Evolutionary conservation across 2,888 invertebrate species (phyloP).

Genomic region (Drosophila multiciliata): DNA sequence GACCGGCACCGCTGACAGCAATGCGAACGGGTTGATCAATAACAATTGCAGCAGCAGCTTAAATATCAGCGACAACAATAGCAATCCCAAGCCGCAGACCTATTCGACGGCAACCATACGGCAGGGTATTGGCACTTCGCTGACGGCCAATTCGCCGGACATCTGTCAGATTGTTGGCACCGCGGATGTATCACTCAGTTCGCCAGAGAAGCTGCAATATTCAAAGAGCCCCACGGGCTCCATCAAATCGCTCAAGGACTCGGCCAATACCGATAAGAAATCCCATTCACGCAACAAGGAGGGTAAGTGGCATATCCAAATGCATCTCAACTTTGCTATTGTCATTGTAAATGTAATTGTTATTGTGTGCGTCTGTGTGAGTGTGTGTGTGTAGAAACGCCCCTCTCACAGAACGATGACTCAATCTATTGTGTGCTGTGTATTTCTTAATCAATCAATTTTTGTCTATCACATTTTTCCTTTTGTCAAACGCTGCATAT

Average conservation of each 20-base stretch:
- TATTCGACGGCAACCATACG: conserved; percentile 84
- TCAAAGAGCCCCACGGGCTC: conserved; percentile 87
- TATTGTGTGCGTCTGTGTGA: background rate
- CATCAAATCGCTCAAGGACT: conserved; percentile 86
- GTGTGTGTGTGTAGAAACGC: conserved; percentile 7
- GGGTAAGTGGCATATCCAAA: conserved; percentile 71
- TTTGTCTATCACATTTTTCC: conserved; percentile 30
- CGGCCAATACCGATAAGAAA: conserved; percentile 83
- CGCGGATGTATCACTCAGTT: conserved; percentile 76
- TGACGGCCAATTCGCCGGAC: conserved; percentile 83
- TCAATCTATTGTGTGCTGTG: conserved; percentile 18
- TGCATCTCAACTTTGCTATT: background rate
- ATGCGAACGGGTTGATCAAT: conserved; percentile 57
- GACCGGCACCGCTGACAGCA: conserved; percentile 58
- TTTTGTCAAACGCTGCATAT: conserved; percentile 52
- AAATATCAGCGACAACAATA: conserved; percentile 55
- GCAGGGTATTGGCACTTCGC: conserved; percentile 84
- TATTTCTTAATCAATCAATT: conserved; percentile 29
- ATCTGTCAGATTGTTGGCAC: conserved; percentile 82
- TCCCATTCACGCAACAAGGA: conserved; percentile 84
- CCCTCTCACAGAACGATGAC: conserved; percentile 15
- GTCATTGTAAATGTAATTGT: background rate
- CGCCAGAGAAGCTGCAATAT: conserved; percentile 83
- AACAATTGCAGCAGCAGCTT: conserved; percentile 31
- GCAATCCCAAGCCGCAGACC: conserved; percentile 76